phyloP scores from a whole-genome alignment of 1,140 invertebrate species.

The Uloborus diversus region DNA sequence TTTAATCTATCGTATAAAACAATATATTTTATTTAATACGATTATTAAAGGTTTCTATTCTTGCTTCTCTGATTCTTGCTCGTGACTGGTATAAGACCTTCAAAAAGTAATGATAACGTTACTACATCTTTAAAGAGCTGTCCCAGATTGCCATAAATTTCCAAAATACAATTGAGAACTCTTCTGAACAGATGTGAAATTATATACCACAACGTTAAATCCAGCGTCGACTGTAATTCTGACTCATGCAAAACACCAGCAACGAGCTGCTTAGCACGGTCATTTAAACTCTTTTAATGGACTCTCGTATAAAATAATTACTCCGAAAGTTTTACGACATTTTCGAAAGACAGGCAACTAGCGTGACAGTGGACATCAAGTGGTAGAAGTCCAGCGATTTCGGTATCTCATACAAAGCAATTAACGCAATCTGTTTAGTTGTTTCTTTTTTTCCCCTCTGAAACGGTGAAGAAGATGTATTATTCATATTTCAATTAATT shows the following conservation, averaged over 20 bases:
- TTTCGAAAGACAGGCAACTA: background rate
- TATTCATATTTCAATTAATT: slow-evolving; percentile 52
- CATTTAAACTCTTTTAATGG: slow-evolving; percentile 10
- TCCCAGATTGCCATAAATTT: background rate
- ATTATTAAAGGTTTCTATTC: too few species aligned
- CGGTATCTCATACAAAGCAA: slow-evolving; percentile 6
- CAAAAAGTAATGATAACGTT: background rate
- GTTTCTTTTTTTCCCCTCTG: too few species aligned
- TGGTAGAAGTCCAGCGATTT: background rate
- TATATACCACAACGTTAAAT: background rate
- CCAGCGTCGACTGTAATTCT: background rate
- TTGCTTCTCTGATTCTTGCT: too few species aligned
- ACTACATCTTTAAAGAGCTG: background rate
- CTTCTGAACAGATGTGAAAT: background rate
- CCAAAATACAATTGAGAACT: background rate
- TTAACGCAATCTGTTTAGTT: slow-evolving; percentile 37
- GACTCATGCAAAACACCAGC: background rate
- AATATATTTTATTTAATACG: too few species aligned
- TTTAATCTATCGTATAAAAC: too few species aligned
- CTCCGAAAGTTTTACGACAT: slow-evolving; percentile 2
- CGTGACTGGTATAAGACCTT: too few species aligned
- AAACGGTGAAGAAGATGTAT: slow-evolving; percentile 21
- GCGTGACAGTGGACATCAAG: background rate
- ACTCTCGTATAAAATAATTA: slow-evolving; percentile 48
- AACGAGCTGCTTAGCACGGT: slow-evolving; percentile 1